Percentiles rank a stretch among this genome's conserved stretches.
Evolutionary conservation across 2,888 invertebrate genomes (phyloP).

Genomic region (Crematogaster levior): DNA sequence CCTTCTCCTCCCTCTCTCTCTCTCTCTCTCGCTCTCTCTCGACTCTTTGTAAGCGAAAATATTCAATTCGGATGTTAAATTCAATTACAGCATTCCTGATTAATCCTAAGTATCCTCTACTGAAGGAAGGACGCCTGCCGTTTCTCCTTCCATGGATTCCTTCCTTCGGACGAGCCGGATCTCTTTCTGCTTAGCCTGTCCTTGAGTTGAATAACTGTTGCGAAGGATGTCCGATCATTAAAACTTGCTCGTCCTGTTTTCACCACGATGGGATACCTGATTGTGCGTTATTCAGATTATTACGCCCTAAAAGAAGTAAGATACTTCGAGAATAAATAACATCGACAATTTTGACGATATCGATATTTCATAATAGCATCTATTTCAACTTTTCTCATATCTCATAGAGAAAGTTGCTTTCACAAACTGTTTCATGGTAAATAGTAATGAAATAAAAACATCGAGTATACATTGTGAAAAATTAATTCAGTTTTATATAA

Average conservation of each 20-base stretch:
- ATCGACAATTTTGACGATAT: slow-evolving; percentile 4
- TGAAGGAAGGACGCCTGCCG: slow-evolving; percentile 67
- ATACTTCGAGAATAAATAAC: slow-evolving; percentile 33
- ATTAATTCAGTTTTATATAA: neutral
- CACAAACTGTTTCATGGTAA: neutral
- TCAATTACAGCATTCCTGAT: slow-evolving; percentile 84
- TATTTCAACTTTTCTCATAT: neutral
- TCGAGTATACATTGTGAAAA: neutral
- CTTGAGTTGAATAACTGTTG: slow-evolving; percentile 71
- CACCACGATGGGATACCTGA: slow-evolving; percentile 41
- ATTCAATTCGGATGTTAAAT: slow-evolving; percentile 84
- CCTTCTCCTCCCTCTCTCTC: slow-evolving; percentile 46
- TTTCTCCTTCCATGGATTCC: slow-evolving; percentile 53
- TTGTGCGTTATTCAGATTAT: slow-evolving; percentile 53
- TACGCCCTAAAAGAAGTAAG: slow-evolving; percentile 29
- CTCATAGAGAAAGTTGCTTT: neutral
- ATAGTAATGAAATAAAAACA: neutral
- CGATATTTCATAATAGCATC: neutral
- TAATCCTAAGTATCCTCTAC: slow-evolving; percentile 82
- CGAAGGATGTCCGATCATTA: slow-evolving; percentile 72
- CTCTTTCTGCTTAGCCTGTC: slow-evolving; percentile 71
- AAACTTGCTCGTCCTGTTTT: slow-evolving; percentile 66
- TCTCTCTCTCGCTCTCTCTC: slow-evolving; percentile 65
- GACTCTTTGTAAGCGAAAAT: slow-evolving; percentile 85
- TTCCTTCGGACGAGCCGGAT: slow-evolving; percentile 70